phyloP scores from a whole-genome alignment of 2,113 vertebrate genomes.

The Serilophus lunatus region DNA sequence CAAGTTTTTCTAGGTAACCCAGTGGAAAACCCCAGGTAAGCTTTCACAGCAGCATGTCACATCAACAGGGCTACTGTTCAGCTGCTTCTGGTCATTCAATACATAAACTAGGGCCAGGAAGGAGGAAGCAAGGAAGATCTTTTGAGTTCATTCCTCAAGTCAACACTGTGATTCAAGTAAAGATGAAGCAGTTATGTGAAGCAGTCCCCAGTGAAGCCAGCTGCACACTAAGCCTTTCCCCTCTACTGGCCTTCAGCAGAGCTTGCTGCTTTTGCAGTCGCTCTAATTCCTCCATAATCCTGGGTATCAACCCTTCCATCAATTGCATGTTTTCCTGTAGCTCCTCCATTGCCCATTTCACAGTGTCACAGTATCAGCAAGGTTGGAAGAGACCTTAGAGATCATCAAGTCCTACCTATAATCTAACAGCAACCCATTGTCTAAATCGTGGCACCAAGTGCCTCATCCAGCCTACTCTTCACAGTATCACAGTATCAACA shows the following conservation, averaged over 20 bases:
- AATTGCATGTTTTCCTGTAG: not conserved
- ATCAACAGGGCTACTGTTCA: not conserved
- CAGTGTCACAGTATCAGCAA: no score
- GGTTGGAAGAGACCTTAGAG: no score
- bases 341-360: rapidly evolving
- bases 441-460: no score
- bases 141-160: not conserved
- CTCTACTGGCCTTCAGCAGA: not conserved
- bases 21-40: not conserved
- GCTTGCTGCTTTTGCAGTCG: not conserved
- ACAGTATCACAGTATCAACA: no score
- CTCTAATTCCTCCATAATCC: not conserved
- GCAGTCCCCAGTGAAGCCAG: not conserved
- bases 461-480: no score
- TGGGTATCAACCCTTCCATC: not conserved
- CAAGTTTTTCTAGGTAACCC: not conserved
- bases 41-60: not conserved
- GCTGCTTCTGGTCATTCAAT: not conserved
- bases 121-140: not conserved
- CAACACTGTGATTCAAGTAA: not conserved
- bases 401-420: no score
- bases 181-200: not conserved
- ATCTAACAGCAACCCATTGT: no score
- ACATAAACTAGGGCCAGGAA: rapidly evolving
- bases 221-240: not conserved